Base-by-base conservation (phyloP, 2,113 vertebrate species). In the Anthoscopus minutus region DNA sequence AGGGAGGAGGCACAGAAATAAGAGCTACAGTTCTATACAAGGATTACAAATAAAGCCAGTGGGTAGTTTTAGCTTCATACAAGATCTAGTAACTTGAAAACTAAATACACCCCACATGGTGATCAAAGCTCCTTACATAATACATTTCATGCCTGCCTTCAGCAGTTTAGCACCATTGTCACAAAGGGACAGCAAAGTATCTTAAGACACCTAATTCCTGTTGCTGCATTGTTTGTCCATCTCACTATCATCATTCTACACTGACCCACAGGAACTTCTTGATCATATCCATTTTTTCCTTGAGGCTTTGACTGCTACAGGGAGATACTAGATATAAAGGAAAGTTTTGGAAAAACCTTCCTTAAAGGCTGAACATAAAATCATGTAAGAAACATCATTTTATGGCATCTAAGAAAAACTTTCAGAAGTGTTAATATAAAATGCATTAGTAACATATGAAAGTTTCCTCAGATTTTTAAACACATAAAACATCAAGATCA, bases 391-490 rank as follows among this genome's bases (percentile, higher is more conserved):
- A 95, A 77, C 42, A 79, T n/a, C n/a, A n/a, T n/a, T n/a, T n/a
- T n/a, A n/a, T 54, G 70, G 35, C 45, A 89, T 79, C 83, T 70
- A 88, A 90, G 80, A 96, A 93, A 79, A 87, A 61, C 71, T 96
- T 95, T 94, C 74, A 95, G 84, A 97, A 95, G 42, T 80, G 88
- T 93, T 88, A 92, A 95, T 88, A 94, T 57, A 95, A 94, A 97
- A 94, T 45, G 66, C 60, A 67, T 90, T 91, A 91, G 44, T 50
- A 56, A 30, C 65, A 72, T 91, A 79, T 89, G 86, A 96, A 96
- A 95, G 86, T 71, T 24, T 89, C 12, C 51, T 84, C 66, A 76
- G 65, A 87, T 91, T 96, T 90, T 89, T 83, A 71, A 94, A 96
- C 64, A 81, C 1, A 31, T 84, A 81, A 91, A 96, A 93, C 65